Evolutionary conservation across 2,888 invertebrate genomes (phyloP), one percentile per base, ranked within the genome.

Genomic region (Hecatera dysodea): DNA sequence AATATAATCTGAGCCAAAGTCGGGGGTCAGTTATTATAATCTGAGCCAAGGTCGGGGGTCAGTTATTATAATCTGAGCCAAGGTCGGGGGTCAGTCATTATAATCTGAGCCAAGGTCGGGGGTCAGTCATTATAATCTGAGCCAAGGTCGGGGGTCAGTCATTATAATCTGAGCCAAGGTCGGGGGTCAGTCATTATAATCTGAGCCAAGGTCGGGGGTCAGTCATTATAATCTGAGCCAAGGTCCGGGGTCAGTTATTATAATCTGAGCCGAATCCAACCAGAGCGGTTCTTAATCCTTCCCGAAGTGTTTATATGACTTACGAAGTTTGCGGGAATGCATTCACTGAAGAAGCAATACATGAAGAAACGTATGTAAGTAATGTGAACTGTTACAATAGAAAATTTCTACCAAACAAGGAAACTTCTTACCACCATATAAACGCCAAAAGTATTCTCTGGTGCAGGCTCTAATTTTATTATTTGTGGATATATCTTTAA

Each of bases 401-500:
- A 48, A 22, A 50, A 50, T 27, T 52, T 52, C 27, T 22, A 22
- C 9, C 1, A 50, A 27, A 67, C 0, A 12, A n/a, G 22, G 29
- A 24, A 19, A 22, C 5, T 1, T 19, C 96, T 96, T 90, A 97
- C 97, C 87, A 98, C 97, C 87, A 98, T 97, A 85, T 98, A 98
- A 57, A 98, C 96, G 17, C 98, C 96, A 87, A 98, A 98, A 7
- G 97, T 97, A 77, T 97, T 97, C 55, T 96, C 91, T 0, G 98
- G 97, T 62, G 97, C 96, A 0, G 97, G 96, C 84, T 97, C 96
- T 22, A 97, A 89, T 86, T 97, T 97, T 39, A 98, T 88, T n/a
- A 99, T 94, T 89, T 97, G 96, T 0, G 98, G 98, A 83, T 98
- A 97, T 29, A 99, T 96, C 89, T 98, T 98, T 70, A 97, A 96